Evolutionary conservation across 2,888 invertebrate genomes (phyloP).

Genomic region (Coecobrya sp.): DNA sequence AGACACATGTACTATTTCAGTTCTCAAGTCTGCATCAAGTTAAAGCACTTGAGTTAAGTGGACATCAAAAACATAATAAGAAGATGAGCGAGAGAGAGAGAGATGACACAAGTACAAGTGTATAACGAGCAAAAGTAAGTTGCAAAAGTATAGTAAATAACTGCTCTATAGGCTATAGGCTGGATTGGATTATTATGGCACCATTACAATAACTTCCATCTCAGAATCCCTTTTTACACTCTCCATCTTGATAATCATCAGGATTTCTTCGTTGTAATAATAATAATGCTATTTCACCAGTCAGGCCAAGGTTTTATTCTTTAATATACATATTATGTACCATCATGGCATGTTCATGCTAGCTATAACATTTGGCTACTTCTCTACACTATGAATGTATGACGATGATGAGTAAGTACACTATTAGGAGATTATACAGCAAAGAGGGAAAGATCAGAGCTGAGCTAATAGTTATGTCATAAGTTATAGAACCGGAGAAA

Average conservation of each 20-base stretch:
- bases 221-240: not conserved
- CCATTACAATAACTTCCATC: constrained; percentile 55
- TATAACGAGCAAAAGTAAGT: not conserved
- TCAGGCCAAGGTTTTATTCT: not conserved
- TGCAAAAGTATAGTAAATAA: not conserved
- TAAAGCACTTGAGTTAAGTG: constrained; percentile 64
- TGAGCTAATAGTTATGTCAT: not conserved
- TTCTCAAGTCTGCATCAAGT: constrained; percentile 45
- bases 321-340: not conserved
- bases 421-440: not conserved
- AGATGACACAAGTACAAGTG: not conserved
- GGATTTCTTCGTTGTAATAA: not conserved
- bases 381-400: not conserved
- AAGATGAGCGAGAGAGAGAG: constrained; percentile 38
- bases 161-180: not conserved
- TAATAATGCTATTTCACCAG: not conserved
- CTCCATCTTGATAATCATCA: constrained; percentile 4
- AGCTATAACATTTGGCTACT: not conserved
- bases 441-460: not conserved
- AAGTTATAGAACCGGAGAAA: not conserved
- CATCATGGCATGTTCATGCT: constrained; percentile 1
- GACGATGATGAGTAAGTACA: constrained; percentile 9
- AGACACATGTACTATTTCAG: constrained; percentile 13
- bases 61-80: constrained; percentile 18
- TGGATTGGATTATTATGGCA: constrained; percentile 60